Evolutionary conservation across 2,797 vertebrate genomes (phyloP), one percentile per base, ranked within the genome.

Genomic region (Pseudochirops cupreus): DNA sequence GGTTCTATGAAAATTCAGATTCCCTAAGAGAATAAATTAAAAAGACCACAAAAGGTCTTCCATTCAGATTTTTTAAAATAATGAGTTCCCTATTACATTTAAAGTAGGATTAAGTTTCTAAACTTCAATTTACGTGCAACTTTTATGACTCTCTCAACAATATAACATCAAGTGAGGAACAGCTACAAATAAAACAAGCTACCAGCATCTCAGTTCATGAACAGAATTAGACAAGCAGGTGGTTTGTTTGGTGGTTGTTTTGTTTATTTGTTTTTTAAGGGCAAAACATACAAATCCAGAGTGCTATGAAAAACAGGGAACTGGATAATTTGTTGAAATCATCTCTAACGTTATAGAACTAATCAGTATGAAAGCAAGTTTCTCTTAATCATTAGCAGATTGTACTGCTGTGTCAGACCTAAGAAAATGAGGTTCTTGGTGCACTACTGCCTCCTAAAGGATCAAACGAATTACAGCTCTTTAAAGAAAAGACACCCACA

Each of bases 361-460:
- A 33, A 57, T 96, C 82, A 87, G 55, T 93, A 93, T 93, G 87
- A 96, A 95, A n/a, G 55, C 91, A 55, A 94, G 50, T 57, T 94
- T 96, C 95, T 93, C 56, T 33, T 97, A 92, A 98, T 74, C 92
- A 93, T 91, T 29, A 91, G 28, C 90, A 94, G 94, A 56, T 82
- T 39, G 14, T 52, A 90, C 11, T 0, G 39, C 58, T 67, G 6
- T 62, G 92, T 21, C 11, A 28, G 16, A 55, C 26, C 33, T 52
- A 53, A 93, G 87, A 59, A 58, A 91, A 74, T 21, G 28, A 67
- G 82, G 90, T 97, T 90, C 95, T 93, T 94, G 53, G 91, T 92
- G 33, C 21, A 96, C 92, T 96, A 94, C 91, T 97, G 95, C 95
- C 97, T 96, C 94, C 96, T 94, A 90, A 62, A 67, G 97, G 96